A percentile compares a stretch with the other conserved stretches of the same genome.
Conservation (phyloP, 2,797 vertebrate genomes). For the Momotus momota region DNA sequence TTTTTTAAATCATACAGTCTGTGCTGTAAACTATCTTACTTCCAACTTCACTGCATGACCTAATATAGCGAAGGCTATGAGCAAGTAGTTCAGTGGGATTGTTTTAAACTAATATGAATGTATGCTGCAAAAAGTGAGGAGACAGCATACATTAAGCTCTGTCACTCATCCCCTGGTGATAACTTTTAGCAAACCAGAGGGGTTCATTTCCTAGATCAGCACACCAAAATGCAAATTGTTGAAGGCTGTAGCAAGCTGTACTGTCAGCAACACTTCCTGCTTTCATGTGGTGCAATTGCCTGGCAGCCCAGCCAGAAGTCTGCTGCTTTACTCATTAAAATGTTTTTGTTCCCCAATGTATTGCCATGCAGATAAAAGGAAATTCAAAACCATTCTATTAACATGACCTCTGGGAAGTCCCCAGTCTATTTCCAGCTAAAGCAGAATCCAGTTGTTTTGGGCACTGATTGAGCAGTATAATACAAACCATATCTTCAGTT, state of each 20-base stretch:
- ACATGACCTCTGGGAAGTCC: background rate
- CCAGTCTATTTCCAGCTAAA: background rate
- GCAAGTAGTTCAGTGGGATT: background rate
- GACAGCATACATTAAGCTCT: background rate
- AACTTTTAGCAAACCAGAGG: background rate
- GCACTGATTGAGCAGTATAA: background rate
- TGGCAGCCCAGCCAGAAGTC: conserved; percentile 5
- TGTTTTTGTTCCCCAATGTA: background rate
- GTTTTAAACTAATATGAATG: background rate
- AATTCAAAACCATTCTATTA: conserved; percentile 11
- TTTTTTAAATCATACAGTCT: background rate
- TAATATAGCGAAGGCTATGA: background rate
- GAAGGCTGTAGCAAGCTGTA: background rate
- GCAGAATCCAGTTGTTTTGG: background rate
- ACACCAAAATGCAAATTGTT: background rate
- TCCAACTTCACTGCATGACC: background rate
- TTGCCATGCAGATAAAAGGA: conserved; percentile 22
- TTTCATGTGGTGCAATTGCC: background rate
- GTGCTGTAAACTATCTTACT: background rate
- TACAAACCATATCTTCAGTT: background rate
- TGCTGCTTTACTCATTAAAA: conserved; percentile 8
- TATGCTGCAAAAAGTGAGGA: background rate
- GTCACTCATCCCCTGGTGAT: background rate
- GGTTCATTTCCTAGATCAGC: background rate
- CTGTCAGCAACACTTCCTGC: background rate